Conservation (phyloP, 2,113 vertebrate genomes). For the Catharus bicknelli region DNA sequence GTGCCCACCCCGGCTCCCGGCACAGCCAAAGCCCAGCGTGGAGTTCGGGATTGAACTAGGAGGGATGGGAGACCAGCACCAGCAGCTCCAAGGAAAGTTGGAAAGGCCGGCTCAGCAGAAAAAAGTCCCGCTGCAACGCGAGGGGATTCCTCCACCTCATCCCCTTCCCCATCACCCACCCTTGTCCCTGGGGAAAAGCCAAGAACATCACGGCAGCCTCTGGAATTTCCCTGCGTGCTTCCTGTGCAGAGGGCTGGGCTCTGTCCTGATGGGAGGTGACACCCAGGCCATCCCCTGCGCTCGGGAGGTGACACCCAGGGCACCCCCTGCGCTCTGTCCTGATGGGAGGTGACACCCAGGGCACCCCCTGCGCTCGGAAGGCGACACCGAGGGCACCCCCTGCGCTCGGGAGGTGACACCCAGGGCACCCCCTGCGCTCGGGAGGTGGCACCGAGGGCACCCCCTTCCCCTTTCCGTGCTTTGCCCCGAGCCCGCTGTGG, state of each 20-base stretch:
- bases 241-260: rapidly evolving
- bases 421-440: too few relatives aligned
- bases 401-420: too few relatives aligned
- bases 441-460: neutral
- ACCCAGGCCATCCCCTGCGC: too few relatives aligned
- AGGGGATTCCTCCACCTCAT: neutral
- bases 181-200: neutral
- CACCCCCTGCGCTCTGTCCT: too few relatives aligned
- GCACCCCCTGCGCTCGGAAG: neutral
- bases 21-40: rapidly evolving
- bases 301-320: neutral
- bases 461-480: rapidly evolving
- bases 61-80: neutral
- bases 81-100: neutral
- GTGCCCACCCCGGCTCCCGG: neutral
- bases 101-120: neutral
- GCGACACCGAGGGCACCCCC: neutral
- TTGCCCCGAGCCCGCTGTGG: rapidly evolving
- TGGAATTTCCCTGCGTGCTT: rapidly evolving
- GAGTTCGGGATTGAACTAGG: neutral
- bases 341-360: neutral
- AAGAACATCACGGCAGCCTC: neutral
- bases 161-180: neutral
- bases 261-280: neutral
- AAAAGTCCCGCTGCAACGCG: neutral